Conservation (phyloP, 2,888 invertebrate genomes). For the Pseudoips prasinana region DNA sequence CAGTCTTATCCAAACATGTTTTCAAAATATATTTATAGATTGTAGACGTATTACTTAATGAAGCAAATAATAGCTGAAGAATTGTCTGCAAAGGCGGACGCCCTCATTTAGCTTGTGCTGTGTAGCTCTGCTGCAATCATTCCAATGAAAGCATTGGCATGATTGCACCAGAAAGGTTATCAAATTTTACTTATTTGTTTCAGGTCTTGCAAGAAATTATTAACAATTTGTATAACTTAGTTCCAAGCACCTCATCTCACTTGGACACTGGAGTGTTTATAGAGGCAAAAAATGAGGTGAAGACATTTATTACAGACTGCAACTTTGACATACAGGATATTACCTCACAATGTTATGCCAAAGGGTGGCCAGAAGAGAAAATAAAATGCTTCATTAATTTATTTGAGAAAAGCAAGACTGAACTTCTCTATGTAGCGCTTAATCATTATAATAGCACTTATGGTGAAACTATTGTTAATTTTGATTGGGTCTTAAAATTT, state of each 20-base stretch:
- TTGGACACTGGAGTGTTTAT: constrained; percentile 21
- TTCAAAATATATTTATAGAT: too few relatives aligned
- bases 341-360: constrained; percentile 26
- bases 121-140: too few relatives aligned
- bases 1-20: too few relatives aligned
- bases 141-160: too few relatives aligned
- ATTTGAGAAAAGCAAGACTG: constrained; percentile 39
- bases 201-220: constrained; percentile 44
- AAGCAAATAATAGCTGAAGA: too few relatives aligned
- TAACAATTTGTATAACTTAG: constrained; percentile 33
- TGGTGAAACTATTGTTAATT: constrained; percentile 47
- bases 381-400: constrained; percentile 29
- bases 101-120: too few relatives aligned
- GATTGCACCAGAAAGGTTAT: too few relatives aligned
- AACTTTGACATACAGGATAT: constrained; percentile 40
- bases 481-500: constrained; percentile 59
- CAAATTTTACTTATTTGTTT: too few relatives aligned
- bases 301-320: constrained; percentile 35
- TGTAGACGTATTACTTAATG: too few relatives aligned
- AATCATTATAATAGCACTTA: constrained; percentile 43
- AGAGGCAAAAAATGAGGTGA: constrained; percentile 43
- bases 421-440: constrained; percentile 43
- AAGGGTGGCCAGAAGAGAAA: constrained; percentile 39
- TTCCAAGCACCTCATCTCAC: constrained; percentile 7
- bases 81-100: too few relatives aligned